Base-by-base conservation (phyloP, 2,797 vertebrate species). In the Sebastes cheni region DNA sequence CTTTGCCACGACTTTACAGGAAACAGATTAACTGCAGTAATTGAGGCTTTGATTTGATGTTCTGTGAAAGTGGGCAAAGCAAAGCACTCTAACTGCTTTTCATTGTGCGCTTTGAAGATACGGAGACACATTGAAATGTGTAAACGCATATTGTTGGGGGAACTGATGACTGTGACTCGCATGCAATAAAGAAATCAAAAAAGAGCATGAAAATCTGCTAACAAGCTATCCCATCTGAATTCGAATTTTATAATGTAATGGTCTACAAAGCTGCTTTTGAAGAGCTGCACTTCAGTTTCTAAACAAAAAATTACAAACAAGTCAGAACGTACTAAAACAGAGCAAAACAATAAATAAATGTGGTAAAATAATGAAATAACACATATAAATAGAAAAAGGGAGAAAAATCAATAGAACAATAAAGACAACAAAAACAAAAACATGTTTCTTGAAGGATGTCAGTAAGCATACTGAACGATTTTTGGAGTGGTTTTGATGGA, bases 11-110 rank as follows among this genome's bases (percentile, higher is more conserved):
- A 42, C 78, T 86, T 86, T 88, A 91, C 86, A 89, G 89, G 89
- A 88, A 94, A 92, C 84, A 84, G 88, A 93, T 94, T 89, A 88
- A 83, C 81, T 75, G 62, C 71, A 82, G 85, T 46, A 86, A 91
- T 72, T 62, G 78, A 77, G 64, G 76, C 88, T 92, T 91, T 91
- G 89, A 92, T 90, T 88, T 84, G 73, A 70, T 67, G 36, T 72
- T 86, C n/a, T 91, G 90, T 85, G 83, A 91, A 91, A 91, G 89
- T 75, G 83, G 81, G 75, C 65, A 71, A 76, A 82, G 73, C 60
- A 66, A 82, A 87, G 75, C 46, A 29, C 14, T 65, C 32, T 22
- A 60, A 82, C 66, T 79, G 75, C 65, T 71, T 89, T 82, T 85
- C 67, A 84, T 34, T 62, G 77, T 66, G 60, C 52, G 34, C 82